Evolutionary conservation across 1,140 invertebrate species (phyloP), one percentile per base, ranked within the genome.

Genomic region (Spodoptera litura): DNA sequence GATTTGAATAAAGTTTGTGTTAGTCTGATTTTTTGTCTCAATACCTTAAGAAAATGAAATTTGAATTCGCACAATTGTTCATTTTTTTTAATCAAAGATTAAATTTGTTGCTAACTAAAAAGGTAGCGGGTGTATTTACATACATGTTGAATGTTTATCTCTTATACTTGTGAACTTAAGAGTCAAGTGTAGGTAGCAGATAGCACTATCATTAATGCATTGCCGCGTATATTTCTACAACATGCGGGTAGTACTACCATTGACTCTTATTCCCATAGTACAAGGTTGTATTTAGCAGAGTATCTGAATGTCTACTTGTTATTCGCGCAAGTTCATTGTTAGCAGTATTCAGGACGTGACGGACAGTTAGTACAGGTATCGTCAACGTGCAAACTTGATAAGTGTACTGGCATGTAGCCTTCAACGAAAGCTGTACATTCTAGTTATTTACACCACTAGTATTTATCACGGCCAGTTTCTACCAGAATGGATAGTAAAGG

Each of bases 111-210:
- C 27, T 27, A 27, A 13, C 12, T 35, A 31, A 27, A 44, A 44
- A 44, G 38, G 38, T 6, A 6, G 9, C 38, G 9, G 3, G 38
- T 35, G 6, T 66, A 44, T 20, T 81, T 66, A 78, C 52, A 38
- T 77, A 73, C 64, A 52, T 64, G 71, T 82, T 66, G 75, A 75
- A 58, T 35, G 53, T 77, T 55, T 80, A 76, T 75, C 68, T 62
- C 31, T 44, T 44, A 75, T 79, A 78, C 55, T 44, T 56, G 78
- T 85, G 70, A 89, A 80, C 83, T 87, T 87, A 84, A 86, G 82
- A 91, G 89, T 91, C 92, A 94, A 94, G 92, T 94, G 91, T 89
- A 91, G 75, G 84, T 87, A 79, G 87, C 78, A 87, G 89, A 91
- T 92, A 94, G 70, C 81, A 78, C 79, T 94, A 94, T 94, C 92